Conservation (phyloP, 2,888 invertebrate species). For the Diplolepis rosae region DNA sequence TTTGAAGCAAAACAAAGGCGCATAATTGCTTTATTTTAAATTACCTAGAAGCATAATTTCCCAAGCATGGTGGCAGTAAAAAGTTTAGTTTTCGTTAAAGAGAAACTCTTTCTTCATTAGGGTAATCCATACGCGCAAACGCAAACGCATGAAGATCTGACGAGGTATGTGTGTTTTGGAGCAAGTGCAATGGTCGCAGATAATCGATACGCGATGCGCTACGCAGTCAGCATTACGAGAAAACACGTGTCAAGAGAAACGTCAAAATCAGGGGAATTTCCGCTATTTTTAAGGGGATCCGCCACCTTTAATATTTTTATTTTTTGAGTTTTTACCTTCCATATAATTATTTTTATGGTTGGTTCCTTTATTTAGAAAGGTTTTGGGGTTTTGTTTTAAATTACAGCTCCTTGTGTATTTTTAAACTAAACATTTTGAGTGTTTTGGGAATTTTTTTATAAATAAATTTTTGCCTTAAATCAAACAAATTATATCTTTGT, state of each 20-base stretch:
- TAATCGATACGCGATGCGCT: conserved; percentile 57
- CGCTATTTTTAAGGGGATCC: too few relatives aligned
- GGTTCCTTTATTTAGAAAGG: too few relatives aligned
- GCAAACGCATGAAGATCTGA: neutral
- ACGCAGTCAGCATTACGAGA: conserved; percentile 46
- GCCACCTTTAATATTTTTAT: too few relatives aligned
- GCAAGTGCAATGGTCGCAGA: conserved; percentile 56
- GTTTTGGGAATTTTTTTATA: too few relatives aligned
- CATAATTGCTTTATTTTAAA: neutral
- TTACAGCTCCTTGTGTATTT: too few relatives aligned
- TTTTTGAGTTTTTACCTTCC: too few relatives aligned
- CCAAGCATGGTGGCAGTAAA: neutral
- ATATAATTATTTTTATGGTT: too few relatives aligned
- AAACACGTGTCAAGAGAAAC: conserved; percentile 54
- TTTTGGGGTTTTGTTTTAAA: too few relatives aligned
- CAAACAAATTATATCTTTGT: too few relatives aligned
- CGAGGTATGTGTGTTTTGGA: conserved; percentile 24
- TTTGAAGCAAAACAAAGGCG: neutral
- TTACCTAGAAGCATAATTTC: neutral
- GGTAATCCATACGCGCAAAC: conserved; percentile 1
- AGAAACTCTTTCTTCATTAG: conserved; percentile 13
- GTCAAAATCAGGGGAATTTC: conserved; percentile 42
- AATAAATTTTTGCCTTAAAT: too few relatives aligned
- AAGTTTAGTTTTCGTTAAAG: conserved; percentile 5
- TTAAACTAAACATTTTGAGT: too few relatives aligned